These are phyloP conservation scores for Agrochola macilenta DNA, from an alignment of 2,888 invertebrate genomes.

Conservation along the genomic window DNA sequence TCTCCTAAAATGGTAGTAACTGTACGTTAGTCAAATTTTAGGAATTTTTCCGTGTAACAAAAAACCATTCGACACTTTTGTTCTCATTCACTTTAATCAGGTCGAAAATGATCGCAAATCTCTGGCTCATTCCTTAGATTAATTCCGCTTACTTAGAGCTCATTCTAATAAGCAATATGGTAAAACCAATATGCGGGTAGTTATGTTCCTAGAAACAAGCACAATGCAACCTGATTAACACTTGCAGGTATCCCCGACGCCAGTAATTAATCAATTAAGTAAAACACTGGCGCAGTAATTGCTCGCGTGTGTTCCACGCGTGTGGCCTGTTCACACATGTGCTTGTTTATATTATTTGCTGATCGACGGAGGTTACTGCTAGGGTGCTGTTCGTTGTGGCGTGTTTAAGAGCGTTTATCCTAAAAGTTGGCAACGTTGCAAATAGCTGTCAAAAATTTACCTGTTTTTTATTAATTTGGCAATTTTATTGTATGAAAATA, in stretches of 20 bases:
- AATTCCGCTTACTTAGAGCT: background rate
- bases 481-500: too few species aligned
- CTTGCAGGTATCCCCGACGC: too few species aligned
- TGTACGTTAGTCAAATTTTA: background rate
- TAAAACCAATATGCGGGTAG: background rate
- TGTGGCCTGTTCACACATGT: background rate
- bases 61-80: background rate
- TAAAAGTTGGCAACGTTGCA: too few species aligned
- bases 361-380: too few species aligned
- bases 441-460: too few species aligned
- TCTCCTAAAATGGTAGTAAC: background rate
- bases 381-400: too few species aligned
- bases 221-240: background rate
- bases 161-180: background rate
- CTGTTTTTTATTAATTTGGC: too few species aligned
- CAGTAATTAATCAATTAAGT: conserved; percentile 27
- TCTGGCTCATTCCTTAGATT: background rate
- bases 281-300: conserved; percentile 12
- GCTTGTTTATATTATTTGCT: background rate
- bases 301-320: background rate
- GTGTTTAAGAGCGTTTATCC: too few species aligned
- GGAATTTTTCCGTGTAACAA: background rate
- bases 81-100: background rate
- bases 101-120: too few species aligned
- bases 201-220: background rate